Conservation (phyloP, 2,888 invertebrate species). For the Yponomeuta plumbellus region DNA sequence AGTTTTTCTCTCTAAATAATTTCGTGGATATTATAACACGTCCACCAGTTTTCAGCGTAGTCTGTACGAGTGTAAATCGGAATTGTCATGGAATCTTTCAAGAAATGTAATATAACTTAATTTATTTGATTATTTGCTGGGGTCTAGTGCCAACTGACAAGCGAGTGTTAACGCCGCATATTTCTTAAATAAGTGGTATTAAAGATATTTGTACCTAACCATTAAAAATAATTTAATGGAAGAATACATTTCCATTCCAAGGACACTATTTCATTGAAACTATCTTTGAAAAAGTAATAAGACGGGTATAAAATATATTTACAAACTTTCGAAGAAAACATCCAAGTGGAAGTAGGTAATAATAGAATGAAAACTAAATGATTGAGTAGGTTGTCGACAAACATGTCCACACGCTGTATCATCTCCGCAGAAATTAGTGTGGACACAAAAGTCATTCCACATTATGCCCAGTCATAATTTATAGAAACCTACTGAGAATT, state of each 20-base stretch:
- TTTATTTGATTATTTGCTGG: no score
- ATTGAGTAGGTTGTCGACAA: background rate
- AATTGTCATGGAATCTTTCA: no score
- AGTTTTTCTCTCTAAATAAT: slow-evolving; percentile 17
- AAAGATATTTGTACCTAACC: no score
- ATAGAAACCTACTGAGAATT: slow-evolving; percentile 21
- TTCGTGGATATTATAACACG: slow-evolving; percentile 4
- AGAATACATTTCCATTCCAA: no score
- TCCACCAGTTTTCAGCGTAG: background rate
- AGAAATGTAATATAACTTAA: no score
- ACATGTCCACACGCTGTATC: slow-evolving; percentile 3
- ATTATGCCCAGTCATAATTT: slow-evolving; percentile 22
- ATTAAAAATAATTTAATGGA: no score
- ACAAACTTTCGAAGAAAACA: background rate
- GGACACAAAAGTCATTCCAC: slow-evolving; percentile 11
- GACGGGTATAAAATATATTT: background rate
- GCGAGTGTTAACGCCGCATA: no score
- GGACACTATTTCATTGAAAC: no score
- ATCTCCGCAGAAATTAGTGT: slow-evolving; percentile 3
- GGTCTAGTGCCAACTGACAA: no score
- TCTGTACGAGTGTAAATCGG: no score
- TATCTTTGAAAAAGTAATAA: no score
- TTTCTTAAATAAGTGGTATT: no score
- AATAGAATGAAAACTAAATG: background rate
- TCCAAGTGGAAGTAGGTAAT: background rate